Percentiles rank a stretch among this genome's conserved stretches.
Evolutionary conservation across 2,797 vertebrate genomes (phyloP).

Genomic region (Chiroxiphia lanceolata): DNA sequence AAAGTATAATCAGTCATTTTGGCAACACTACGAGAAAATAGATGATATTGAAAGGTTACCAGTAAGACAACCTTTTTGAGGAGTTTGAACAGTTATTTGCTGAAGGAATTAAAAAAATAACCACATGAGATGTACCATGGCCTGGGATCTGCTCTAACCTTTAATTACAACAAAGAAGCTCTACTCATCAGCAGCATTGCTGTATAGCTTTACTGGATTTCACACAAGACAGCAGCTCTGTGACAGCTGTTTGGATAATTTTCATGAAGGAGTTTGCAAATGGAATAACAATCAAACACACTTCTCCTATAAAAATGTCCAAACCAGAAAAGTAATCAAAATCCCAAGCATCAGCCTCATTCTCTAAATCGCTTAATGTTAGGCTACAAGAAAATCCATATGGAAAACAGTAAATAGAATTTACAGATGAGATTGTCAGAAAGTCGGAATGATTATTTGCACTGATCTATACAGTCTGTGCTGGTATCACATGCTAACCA

Average conservation of each 20-base stretch:
- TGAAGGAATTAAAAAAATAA: neutral
- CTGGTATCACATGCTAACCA: rapidly evolving
- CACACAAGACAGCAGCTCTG: neutral
- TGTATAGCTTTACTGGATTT: neutral
- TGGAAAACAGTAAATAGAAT: neutral
- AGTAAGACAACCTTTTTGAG: neutral
- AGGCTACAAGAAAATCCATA: neutral
- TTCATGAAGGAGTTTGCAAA: neutral
- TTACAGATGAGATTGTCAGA: neutral
- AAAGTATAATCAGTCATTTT: neutral
- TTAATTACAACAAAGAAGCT: neutral
- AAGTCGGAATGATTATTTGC: neutral
- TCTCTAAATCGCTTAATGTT: neutral
- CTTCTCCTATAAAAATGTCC: neutral
- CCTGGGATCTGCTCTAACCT: neutral
- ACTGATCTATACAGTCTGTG: neutral
- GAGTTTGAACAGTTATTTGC: neutral
- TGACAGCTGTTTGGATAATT: neutral
- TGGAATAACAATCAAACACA: neutral
- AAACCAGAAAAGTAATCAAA: neutral
- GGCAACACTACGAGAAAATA: neutral
- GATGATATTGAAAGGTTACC: neutral
- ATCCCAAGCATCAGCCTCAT: neutral
- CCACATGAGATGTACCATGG: neutral
- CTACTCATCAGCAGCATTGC: neutral